Evolutionary conservation across 2,797 vertebrate genomes (phyloP).

Genomic region (Sebastes hubbsi): DNA sequence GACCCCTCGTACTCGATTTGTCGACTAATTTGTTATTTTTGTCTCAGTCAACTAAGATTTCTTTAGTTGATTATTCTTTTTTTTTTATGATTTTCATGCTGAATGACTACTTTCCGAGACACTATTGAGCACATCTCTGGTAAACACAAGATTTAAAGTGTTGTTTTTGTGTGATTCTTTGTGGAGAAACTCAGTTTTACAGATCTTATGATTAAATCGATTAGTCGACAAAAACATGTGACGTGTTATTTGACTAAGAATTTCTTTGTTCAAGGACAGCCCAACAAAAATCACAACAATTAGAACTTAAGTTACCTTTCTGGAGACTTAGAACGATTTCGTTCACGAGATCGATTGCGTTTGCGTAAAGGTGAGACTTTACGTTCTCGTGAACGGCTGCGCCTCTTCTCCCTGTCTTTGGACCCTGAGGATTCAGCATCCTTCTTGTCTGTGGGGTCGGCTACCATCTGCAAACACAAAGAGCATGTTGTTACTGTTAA

Average conservation of each 20-base stretch:
- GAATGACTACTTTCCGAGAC: not conserved
- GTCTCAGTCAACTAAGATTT: not conserved
- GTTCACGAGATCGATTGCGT: slow-evolving; percentile 90
- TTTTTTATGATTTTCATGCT: not conserved
- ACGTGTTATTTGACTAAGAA: no score
- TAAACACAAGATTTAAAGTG: not conserved
- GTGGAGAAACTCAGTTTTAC: no score
- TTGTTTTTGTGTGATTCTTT: no score
- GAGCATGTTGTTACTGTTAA: not conserved
- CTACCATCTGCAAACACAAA: slow-evolving; percentile 87
- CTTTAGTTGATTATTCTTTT: not conserved
- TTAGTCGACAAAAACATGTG: no score
- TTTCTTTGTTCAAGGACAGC: not conserved
- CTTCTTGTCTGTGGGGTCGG: slow-evolving; percentile 90
- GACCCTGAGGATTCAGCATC: slow-evolving; percentile 86
- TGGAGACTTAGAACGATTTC: slow-evolving; percentile 90
- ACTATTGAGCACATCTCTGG: not conserved
- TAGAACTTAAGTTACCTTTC: slow-evolving; percentile 83
- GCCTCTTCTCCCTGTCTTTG: slow-evolving; percentile 81
- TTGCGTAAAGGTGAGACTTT: slow-evolving; percentile 90
- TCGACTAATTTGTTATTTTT: no score
- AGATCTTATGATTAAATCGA: no score
- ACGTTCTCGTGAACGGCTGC: slow-evolving; percentile 87
- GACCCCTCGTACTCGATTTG: not conserved
- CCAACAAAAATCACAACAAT: not conserved